These are phyloP conservation scores for Plectrocnemia conspersa DNA, from an alignment of 1,140 invertebrate species.

Conservation along the genomic window DNA sequence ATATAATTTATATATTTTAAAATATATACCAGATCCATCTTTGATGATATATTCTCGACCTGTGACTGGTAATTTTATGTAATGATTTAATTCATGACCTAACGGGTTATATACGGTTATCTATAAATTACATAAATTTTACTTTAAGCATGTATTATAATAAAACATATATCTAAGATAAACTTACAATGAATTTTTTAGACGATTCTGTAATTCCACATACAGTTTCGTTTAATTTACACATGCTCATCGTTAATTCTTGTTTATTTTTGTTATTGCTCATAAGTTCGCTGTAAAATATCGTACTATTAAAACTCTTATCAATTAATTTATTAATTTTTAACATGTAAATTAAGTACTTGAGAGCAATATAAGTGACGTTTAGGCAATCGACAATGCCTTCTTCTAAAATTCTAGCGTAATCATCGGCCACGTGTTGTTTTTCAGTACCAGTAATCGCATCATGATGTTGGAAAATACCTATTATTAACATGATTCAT, in stretches of 20 bases:
- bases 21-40: constrained; percentile 1
- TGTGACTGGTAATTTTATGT: constrained; percentile 5
- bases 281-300: too few relatives aligned
- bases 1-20: too few relatives aligned
- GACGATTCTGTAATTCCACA: constrained; percentile 51
- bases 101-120: constrained; percentile 15
- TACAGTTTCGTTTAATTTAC: constrained; percentile 11
- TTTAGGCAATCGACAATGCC: constrained; percentile 56
- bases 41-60: constrained; percentile 1
- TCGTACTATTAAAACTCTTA: not conserved
- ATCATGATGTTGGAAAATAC: constrained; percentile 68
- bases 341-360: constrained; percentile 39
- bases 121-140: too few relatives aligned
- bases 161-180: not conserved
- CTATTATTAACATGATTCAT: too few relatives aligned
- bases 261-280: not conserved
- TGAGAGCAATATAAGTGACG: constrained; percentile 44
- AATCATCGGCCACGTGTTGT: constrained; percentile 70
- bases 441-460: constrained; percentile 65
- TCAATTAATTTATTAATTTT: not conserved
- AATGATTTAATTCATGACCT: constrained; percentile 4
- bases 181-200: constrained; percentile 55
- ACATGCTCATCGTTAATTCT: constrained; percentile 8
- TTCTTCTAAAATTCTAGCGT: constrained; percentile 58
- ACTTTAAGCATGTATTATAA: too few relatives aligned